phyloP scores from a whole-genome alignment of 2,113 vertebrate genomes.

The Odobenus rosmarus region DNA sequence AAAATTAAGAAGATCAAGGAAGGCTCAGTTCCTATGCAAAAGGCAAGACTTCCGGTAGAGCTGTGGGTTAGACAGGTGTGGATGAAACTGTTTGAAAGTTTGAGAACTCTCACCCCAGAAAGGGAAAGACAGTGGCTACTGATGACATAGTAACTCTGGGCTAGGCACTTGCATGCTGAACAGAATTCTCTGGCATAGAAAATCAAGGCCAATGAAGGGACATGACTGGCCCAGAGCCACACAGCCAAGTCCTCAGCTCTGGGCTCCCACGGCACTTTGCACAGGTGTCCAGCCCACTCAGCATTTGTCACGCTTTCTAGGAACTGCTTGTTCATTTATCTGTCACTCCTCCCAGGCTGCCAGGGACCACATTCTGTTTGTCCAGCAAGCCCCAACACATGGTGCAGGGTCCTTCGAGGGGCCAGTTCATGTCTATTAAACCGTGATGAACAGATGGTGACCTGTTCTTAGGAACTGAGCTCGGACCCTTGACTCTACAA shows the following conservation, averaged over 20 bases:
- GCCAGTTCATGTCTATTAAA: background rate
- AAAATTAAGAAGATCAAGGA: background rate
- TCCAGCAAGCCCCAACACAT: background rate
- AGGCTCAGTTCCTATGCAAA: background rate
- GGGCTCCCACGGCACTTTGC: background rate
- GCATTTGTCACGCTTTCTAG: background rate
- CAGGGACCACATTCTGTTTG: background rate
- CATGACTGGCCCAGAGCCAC: background rate
- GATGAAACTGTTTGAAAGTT: background rate
- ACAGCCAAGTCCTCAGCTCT: background rate
- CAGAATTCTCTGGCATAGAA: background rate
- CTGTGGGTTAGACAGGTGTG: accelerated
- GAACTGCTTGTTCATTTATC: background rate
- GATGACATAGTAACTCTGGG: background rate
- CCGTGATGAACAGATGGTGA: conserved; percentile 33
- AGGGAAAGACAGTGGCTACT: background rate
- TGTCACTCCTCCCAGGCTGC: background rate
- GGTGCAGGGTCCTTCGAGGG: background rate
- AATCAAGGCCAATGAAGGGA: background rate
- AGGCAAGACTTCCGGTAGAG: background rate
- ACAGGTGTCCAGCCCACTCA: background rate
- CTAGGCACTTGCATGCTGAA: background rate
- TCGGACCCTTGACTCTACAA: background rate
- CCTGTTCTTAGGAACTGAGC: background rate
- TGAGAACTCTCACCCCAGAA: background rate